Conservation (phyloP, 2,113 vertebrate species). For the Pomatorhinus ruficollis region DNA sequence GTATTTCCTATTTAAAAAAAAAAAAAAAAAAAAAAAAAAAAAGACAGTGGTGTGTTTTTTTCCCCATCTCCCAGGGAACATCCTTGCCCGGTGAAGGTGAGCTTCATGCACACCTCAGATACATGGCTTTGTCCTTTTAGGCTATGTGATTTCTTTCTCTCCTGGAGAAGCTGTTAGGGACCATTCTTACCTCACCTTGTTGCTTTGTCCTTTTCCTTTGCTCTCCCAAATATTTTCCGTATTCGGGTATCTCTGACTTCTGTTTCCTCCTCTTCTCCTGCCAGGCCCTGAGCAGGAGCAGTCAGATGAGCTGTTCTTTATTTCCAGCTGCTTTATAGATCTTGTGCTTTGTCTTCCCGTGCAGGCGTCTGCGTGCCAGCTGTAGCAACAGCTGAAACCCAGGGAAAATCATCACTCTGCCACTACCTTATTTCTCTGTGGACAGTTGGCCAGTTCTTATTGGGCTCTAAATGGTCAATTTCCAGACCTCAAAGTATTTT, state of each 20-base stretch:
- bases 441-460: not conserved
- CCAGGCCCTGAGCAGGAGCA: not conserved
- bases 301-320: not conserved
- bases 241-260: not conserved
- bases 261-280: not conserved
- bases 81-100: not conserved
- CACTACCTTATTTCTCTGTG: not conserved
- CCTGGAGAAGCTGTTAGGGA: not conserved
- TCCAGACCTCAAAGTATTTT: slow-evolving; percentile 2
- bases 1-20: not conserved
- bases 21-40: not conserved
- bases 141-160: not conserved
- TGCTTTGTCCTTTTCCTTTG: not conserved
- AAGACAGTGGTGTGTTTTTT: not conserved
- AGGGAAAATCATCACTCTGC: slow-evolving; percentile 8
- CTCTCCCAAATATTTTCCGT: not conserved
- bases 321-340: slow-evolving; percentile 29
- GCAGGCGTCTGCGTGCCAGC: not conserved
- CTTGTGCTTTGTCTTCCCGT: slow-evolving; percentile 1
- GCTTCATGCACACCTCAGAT: not conserved
- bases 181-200: not conserved
- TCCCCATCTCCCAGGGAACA: not conserved
- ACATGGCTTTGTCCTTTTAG: not conserved
- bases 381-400: slow-evolving; percentile 35
- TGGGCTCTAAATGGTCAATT: not conserved